A percentile compares a stretch with the other conserved stretches of the same genome.
Conservation (phyloP, 2,888 invertebrate genomes). For the Meiosimyza platycephala region DNA sequence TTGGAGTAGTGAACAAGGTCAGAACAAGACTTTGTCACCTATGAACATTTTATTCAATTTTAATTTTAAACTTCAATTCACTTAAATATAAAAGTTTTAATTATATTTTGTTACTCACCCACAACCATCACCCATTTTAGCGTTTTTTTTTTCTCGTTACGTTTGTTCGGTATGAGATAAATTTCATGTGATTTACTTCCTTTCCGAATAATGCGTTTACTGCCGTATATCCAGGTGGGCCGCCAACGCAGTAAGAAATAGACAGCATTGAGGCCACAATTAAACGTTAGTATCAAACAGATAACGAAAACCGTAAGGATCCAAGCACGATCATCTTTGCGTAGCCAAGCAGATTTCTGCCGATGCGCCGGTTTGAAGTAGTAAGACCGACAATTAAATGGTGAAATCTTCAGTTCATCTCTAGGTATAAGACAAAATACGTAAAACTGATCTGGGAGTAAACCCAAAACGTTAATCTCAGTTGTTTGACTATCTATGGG, state of each 20-base stretch:
- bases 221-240: constrained; percentile 50
- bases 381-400: constrained; percentile 55
- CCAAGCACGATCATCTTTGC: constrained; percentile 36
- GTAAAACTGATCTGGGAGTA: constrained; percentile 46
- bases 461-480: constrained; percentile 14
- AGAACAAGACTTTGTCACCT: too few relatives aligned
- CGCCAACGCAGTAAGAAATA: constrained; percentile 48
- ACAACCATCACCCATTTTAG: too few relatives aligned
- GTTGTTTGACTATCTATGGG: background rate
- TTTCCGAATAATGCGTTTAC: constrained; percentile 44
- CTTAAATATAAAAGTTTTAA: too few relatives aligned
- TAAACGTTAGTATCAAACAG: constrained; percentile 44
- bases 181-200: constrained; percentile 41
- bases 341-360: constrained; percentile 48
- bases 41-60: too few relatives aligned
- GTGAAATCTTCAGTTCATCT: constrained; percentile 41
- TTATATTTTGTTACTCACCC: too few relatives aligned
- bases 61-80: too few relatives aligned
- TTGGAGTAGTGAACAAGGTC: too few relatives aligned
- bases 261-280: constrained; percentile 47
- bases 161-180: constrained; percentile 45
- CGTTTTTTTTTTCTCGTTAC: too few relatives aligned
- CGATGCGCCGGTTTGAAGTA: background rate
- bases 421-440: constrained; percentile 52
- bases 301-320: constrained; percentile 45